Evolutionary conservation across 2,113 vertebrate species (phyloP), one percentile per base, ranked within the genome.

Genomic region (Ceyx cyanopectus): DNA sequence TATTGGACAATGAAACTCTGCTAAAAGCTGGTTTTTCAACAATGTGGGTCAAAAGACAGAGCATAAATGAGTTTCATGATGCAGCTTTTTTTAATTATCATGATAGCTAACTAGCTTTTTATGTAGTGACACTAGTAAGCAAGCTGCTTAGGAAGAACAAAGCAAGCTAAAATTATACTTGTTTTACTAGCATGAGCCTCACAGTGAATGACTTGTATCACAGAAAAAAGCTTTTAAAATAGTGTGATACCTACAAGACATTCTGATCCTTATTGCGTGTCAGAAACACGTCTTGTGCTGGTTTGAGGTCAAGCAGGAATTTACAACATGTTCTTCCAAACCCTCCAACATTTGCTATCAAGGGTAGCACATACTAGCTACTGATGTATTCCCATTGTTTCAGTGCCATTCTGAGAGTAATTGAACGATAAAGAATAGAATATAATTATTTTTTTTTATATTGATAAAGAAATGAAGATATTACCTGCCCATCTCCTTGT

Each of bases 11-110:
- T 7, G 5, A 43, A 85, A 79, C 66, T 77, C 48, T 69, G 93
- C 63, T 4, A 4, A 77, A 85, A 91, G 78, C 50, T 85, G 58
- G 56, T 77, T 91, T 94, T 94, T 93, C 66, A 80, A 79, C 81
- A 82, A 66, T 63, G 17, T 74, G 65, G 87, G 34, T 87, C 46
- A 89, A 92, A 92, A 94, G 63, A 91, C 4, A 14, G 16, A 67
- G 48, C 56, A 63, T 43, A 92, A 85, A 78, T 85, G 17, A 60
- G 41, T 93, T 37, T 87, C 26, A 69, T 26, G 4, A 32, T 65
- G 24, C 92, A 89, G 81, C 75, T 80, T 94, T 94, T 94, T 87
- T 74, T 70, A 75, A 87, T 95, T 89, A 92, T 48, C 1, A 1
- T n/a, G 30, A 62, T 26, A 89, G 78, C 69, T 53, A 54, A 53